Evolutionary conservation across 2,888 invertebrate species (phyloP).

Genomic region (Lasius fuliginosus): DNA sequence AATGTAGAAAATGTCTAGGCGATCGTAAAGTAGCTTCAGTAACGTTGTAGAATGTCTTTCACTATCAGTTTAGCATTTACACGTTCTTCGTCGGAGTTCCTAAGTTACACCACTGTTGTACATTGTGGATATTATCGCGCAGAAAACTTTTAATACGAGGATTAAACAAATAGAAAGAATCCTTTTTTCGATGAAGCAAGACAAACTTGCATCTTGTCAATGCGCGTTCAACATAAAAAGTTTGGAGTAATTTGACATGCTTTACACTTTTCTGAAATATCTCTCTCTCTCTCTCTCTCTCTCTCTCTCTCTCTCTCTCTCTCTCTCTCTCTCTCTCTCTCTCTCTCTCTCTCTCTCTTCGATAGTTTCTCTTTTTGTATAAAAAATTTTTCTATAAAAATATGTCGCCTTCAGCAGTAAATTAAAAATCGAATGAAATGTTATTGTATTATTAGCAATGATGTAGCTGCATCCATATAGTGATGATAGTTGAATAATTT

Average conservation of each 20-base stretch:
- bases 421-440: not conserved
- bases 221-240: not conserved
- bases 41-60: slow-evolving; percentile 39
- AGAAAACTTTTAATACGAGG: slow-evolving; percentile 30
- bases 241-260: not conserved
- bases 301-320: too few relatives aligned
- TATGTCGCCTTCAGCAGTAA: not conserved
- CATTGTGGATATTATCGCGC: not conserved
- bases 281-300: not conserved
- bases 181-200: not conserved
- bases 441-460: not conserved
- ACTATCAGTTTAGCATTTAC: slow-evolving; percentile 42
- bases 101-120: slow-evolving; percentile 42
- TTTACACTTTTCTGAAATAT: not conserved
- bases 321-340: too few relatives aligned
- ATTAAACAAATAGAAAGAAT: slow-evolving; percentile 30
- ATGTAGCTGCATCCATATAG: not conserved
- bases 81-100: slow-evolving; percentile 22
- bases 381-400: not conserved
- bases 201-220: not conserved
- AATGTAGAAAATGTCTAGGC: slow-evolving; percentile 2
- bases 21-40: slow-evolving; percentile 34
- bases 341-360: not conserved
- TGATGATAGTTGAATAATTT: slow-evolving; percentile 10
- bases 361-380: not conserved